Evolutionary conservation across 2,888 invertebrate species (phyloP).

Genomic region (Ophonus ardosiacus): DNA sequence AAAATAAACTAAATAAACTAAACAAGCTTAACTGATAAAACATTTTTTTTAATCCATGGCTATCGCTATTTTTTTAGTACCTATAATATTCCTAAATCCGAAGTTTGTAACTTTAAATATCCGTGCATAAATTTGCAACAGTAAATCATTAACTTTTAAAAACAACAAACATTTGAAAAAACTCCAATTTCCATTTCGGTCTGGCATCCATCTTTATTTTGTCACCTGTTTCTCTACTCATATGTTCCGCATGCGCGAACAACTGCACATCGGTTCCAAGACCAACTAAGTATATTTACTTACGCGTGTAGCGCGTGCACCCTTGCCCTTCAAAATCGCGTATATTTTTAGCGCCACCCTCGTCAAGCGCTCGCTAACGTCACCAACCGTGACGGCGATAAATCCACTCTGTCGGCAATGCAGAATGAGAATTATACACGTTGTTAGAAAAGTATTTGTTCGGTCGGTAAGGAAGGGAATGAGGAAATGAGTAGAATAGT

Average conservation of each 20-base stretch:
- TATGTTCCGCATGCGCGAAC: constrained; percentile 3
- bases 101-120: too few species aligned
- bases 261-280: constrained; percentile 38
- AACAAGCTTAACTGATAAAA: too few species aligned
- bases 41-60: too few species aligned
- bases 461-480: neutral
- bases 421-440: neutral
- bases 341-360: constrained; percentile 51
- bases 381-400: constrained; percentile 19
- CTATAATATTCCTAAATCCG: too few species aligned
- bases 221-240: neutral
- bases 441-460: neutral
- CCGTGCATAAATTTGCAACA: neutral
- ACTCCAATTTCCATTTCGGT: neutral
- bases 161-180: neutral
- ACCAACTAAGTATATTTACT: constrained; percentile 33
- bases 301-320: constrained; percentile 18
- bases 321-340: constrained; percentile 62
- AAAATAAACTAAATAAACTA: too few species aligned
- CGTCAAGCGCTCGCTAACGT: constrained; percentile 18
- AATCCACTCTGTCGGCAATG: constrained; percentile 19
- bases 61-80: too few species aligned
- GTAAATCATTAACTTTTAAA: neutral
- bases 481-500: neutral
- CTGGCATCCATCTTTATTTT: neutral